A percentile compares a stretch with the other conserved stretches of the same genome.
phyloP scores from a whole-genome alignment of 2,113 vertebrate genomes.

The Tragulus kanchil region DNA sequence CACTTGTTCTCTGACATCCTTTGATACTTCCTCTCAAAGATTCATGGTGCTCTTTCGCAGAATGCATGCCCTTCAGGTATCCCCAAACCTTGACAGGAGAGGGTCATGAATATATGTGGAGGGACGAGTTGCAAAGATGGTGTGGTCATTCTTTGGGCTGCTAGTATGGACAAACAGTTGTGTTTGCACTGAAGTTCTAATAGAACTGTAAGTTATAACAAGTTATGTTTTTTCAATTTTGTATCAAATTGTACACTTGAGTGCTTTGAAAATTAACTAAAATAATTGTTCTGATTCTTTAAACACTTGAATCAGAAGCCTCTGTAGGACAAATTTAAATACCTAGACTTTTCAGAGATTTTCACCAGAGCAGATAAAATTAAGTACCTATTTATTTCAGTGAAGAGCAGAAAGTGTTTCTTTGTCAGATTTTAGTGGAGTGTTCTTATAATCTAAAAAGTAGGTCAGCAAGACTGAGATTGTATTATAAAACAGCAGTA shows the following conservation, averaged over 20 bases:
- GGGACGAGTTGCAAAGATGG: accelerated
- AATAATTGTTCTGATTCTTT: constrained; percentile 28
- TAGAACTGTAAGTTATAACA: neutral
- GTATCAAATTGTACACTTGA: neutral
- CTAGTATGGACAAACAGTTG: neutral
- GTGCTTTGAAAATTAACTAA: neutral
- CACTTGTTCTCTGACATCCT: neutral
- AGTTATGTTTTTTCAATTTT: neutral
- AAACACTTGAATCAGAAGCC: constrained; percentile 1
- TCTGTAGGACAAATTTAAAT: constrained; percentile 29
- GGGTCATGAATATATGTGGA: accelerated
- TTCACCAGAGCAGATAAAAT: neutral
- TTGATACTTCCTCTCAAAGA: neutral
- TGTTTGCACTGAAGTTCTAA: neutral
- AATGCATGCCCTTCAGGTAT: accelerated
- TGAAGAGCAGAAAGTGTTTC: constrained; percentile 8
- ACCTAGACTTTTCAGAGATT: constrained; percentile 16
- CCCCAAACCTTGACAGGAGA: too few species aligned
- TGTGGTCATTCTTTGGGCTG: neutral
- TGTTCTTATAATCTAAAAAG: constrained; percentile 46
- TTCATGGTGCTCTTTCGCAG: too few species aligned
- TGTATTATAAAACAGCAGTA: neutral
- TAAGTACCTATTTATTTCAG: neutral
- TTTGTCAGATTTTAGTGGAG: constrained; percentile 22
- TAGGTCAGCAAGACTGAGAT: constrained; percentile 34